phyloP scores from a whole-genome alignment of 2,888 invertebrate genomes.

The Cistogaster globosa region DNA sequence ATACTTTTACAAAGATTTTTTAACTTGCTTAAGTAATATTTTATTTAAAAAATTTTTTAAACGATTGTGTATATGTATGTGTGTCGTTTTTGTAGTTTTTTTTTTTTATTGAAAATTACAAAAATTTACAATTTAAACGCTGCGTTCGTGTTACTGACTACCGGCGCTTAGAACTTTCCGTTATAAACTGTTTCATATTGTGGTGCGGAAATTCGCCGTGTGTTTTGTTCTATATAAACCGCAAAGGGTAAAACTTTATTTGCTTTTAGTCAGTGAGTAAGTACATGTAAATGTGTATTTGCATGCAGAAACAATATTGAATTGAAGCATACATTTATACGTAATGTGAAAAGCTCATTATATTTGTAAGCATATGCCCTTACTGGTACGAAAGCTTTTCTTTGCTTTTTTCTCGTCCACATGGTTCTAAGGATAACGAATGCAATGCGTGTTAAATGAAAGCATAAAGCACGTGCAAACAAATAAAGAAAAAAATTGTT shows the following conservation, averaged over 20 bases:
- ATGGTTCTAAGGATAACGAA: conserved; percentile 63
- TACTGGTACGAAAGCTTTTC: conserved; percentile 35
- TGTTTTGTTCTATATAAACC: conserved; percentile 56
- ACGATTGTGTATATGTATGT: conserved; percentile 12
- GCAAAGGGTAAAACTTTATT: conserved; percentile 68
- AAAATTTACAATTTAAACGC: conserved; percentile 38
- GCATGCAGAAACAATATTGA: conserved; percentile 52
- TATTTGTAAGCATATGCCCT: conserved; percentile 41
- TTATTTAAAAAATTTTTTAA: not conserved
- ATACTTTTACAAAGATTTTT: conserved; percentile 23
- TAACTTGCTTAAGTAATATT: conserved; percentile 32
- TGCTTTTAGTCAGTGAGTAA: conserved; percentile 26
- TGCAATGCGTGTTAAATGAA: conserved; percentile 34
- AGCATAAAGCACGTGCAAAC: conserved; percentile 48
- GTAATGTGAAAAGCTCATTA: conserved; percentile 48
- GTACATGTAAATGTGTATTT: no score
- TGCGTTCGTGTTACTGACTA: conserved; percentile 74
- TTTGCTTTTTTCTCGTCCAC: conserved; percentile 41
- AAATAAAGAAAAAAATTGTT: conserved; percentile 10
- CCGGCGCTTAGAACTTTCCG: conserved; percentile 82
- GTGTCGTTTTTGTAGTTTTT: not conserved
- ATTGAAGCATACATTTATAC: conserved; percentile 40
- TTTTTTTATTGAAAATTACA: conserved; percentile 4
- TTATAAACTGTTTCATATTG: conserved; percentile 80
- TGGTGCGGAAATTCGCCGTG: conserved; percentile 70